These are phyloP conservation scores for Cryptocheilus praepositus DNA, from an alignment of 2,888 invertebrate genomes.

Conservation along the genomic window DNA sequence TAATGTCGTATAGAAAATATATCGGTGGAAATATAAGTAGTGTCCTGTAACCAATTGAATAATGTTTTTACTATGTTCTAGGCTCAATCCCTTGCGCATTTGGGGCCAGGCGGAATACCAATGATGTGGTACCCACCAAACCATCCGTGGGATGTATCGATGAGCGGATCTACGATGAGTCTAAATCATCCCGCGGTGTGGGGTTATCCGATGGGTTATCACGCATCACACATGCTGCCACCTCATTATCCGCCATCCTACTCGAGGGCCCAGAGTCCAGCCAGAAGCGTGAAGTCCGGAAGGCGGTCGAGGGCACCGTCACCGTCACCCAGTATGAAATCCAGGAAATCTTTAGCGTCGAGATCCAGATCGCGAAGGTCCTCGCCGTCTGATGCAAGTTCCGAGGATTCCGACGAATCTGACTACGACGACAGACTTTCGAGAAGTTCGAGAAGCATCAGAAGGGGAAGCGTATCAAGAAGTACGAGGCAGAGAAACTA, in stretches of 20 bases:
- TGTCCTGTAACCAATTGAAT: too few species aligned
- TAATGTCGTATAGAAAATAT: too few species aligned
- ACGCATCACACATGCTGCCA: conserved; percentile 64
- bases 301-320: conserved; percentile 78
- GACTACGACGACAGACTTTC: conserved; percentile 76
- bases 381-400: conserved; percentile 71
- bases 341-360: conserved; percentile 81
- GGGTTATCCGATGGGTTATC: conserved; percentile 66
- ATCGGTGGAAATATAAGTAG: background rate
- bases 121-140: conserved; percentile 74
- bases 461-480: conserved; percentile 67
- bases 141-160: conserved; percentile 62
- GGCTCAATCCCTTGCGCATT: conserved; percentile 84
- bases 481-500: conserved; percentile 56
- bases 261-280: conserved; percentile 77
- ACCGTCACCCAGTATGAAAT: conserved; percentile 81
- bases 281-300: conserved; percentile 66
- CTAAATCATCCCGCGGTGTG: conserved; percentile 68
- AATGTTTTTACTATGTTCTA: conserved; percentile 63
- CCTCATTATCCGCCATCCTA: conserved; percentile 77
- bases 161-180: conserved; percentile 67
- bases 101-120: conserved; percentile 75
- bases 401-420: conserved; percentile 78
- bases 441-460: conserved; percentile 63
- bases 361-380: conserved; percentile 75